Base-by-base conservation (phyloP, 2,113 vertebrate genomes). In the Tretioscincus oriximinensis region DNA sequence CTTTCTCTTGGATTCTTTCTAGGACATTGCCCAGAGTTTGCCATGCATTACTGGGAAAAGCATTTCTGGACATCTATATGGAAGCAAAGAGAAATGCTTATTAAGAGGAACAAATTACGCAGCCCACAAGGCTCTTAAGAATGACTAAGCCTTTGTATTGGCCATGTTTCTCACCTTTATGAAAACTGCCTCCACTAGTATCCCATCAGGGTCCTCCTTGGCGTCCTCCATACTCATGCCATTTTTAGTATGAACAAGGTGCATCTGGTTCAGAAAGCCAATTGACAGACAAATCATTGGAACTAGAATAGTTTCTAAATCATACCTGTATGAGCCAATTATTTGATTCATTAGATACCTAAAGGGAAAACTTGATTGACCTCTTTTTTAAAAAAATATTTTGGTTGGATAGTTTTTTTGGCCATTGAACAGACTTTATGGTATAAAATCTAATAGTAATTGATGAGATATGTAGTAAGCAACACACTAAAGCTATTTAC, bases 161-260 rank as follows among this genome's bases (percentile, higher is more conserved):
- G 35, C 31, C 12, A 31, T 7, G 61, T 20, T 20, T 16, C 54
- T 90, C 88, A 95, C 92, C 89, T 94, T 84, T 61, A 94, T 88
- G 6, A 95, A 88, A 74, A 95, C 93, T 54, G 80, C 92, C 67
- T 94, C 49, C 28, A 94, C 93, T 49, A 92, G 86, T 14, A 94
- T 65, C 29, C 88, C 93, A n/a, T 88, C 29, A 0, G 77, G 8
- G 12, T 81, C 73, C 28, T 18, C 89, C 5, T 2, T 16, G n/a
- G 9, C 67, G 1, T 80, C 64, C 9, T 35, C 5, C 0, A 8
- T 0, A 72, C 2, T 91, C 88, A 35, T 45, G 70, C 60, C 68
- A 51, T 87, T 51, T 78, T 91, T 94, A 28, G 26, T 2, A 77
- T 88, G 93, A 2, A 96, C 94, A 16, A 96, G 91, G 86, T 96